Base-by-base conservation (phyloP, 2,797 vertebrate species). In the Gobio occitaniae region DNA sequence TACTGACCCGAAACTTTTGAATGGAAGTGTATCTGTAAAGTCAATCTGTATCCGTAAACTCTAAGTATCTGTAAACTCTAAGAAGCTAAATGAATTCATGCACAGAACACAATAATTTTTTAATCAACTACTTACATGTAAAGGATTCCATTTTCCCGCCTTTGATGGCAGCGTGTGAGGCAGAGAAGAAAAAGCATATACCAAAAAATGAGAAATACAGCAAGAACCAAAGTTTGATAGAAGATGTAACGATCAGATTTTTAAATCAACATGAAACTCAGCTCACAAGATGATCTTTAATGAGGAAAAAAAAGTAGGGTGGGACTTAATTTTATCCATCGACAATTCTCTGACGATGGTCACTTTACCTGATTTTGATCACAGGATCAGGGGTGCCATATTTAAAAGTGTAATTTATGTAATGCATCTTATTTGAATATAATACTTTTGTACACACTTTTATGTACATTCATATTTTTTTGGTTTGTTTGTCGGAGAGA, bases 91-190 rank as follows among this genome's bases (percentile, higher is more conserved):
- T 25, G 6, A 2, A 8, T 47, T 3, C 41, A 47, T 48, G 41
- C 69, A 71, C 21, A 71, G 6, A 47, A 25, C 41, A 47, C 1
- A 61, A 61, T 13, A 1, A 4, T 61, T 61, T 25, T 25, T 63
- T 10, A 10, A 3, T 63, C 0, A 29, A 25, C 38, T 84, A 89
- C 98, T 99, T 96, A 99, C 98, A 91, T 98, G 97, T 95, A 99
- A 96, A 85, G 98, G 97, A 95, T 98, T 99, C 98, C 97, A 99
- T 92, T 99, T 99, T 87, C 97, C 97, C 92, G 96, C 95, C 98
- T 99, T 95, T 93, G 89, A 89, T 90, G 87, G 92, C 78, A 92
- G 93, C 92, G 90, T 32, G 90, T 90, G 48, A 93, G 95, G 94
- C 80, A 92, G 92, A 92, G 89, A 91, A 95, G 85, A 96, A 91